Evolutionary conservation across 1,140 invertebrate species (phyloP), one percentile per base, ranked within the genome.

Genomic region (Muscidifurax raptorellus): DNA sequence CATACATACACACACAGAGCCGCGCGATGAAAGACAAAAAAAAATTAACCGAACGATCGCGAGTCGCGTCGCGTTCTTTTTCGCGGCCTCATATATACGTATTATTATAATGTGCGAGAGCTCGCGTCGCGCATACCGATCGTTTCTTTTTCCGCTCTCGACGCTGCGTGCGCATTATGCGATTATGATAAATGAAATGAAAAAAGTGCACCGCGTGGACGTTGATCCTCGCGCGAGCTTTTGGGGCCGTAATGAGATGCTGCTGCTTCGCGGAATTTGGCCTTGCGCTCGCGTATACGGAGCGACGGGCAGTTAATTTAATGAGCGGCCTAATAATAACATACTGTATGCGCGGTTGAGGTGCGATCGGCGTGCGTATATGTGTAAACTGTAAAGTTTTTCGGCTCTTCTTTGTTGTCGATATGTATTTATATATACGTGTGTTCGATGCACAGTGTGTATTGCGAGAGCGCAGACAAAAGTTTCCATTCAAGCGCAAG

Each of bases 301-400:
- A 15, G 71, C 28, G 74, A 76, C 15, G 12, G 52, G 7, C 13
- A 5, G n/a, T 10, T 3, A 12, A 71, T 22, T 1, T 74, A 82
- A 82, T 82, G 80, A 82, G 52, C 52, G 30, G 28, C 47, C 71
- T 69, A 83, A 83, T 82, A 77, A 83, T 78, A 71, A 71, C 59
- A 72, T 28, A n/a, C n/a, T n/a, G n/a, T n/a, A n/a, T n/a, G n/a
- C n/a, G n/a, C n/a, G n/a, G n/a, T n/a, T n/a, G n/a, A n/a, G n/a
- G n/a, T n/a, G n/a, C n/a, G n/a, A n/a, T n/a, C n/a, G n/a, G 67
- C 30, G 30, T 13, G 27, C n/a, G 27, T 67, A 25, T 67, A 27
- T 69, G 18, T 6, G 66, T n/a, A n/a, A 69, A 13, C 18, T 15
- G 64, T 5, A 66, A 22, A 69, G 27, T 69, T 27, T 69, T 25